Evolutionary conservation across 2,113 vertebrate genomes (phyloP).

Genomic region (Malurus alboscapulatus): DNA sequence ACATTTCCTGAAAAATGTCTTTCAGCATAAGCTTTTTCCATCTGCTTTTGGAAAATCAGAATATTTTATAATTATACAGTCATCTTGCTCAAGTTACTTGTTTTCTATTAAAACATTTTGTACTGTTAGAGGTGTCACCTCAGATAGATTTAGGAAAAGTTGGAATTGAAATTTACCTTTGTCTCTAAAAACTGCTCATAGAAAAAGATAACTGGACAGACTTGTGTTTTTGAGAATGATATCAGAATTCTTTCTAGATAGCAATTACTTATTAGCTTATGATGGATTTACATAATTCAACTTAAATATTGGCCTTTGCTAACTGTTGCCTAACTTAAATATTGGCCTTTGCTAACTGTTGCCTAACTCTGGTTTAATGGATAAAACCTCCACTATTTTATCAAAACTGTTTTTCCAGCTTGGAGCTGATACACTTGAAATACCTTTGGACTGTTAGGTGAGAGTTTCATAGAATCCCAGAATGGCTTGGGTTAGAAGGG

Average conservation of each 20-base stretch:
- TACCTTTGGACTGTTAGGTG: background rate
- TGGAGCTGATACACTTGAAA: background rate
- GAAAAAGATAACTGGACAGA: background rate
- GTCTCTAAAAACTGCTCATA: background rate
- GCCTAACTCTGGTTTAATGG: background rate
- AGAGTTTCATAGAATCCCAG: background rate
- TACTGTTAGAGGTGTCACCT: background rate
- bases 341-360: background rate
- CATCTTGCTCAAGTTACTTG: slow-evolving; percentile 6
- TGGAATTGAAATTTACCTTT: background rate
- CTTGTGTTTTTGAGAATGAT: background rate
- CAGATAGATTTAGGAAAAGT: background rate
- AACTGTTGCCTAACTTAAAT: background rate
- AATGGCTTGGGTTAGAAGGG: background rate
- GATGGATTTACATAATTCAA: background rate
- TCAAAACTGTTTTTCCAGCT: background rate
- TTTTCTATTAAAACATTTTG: slow-evolving; percentile 18
- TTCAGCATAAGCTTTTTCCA: slow-evolving; percentile 13
- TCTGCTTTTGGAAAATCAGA: slow-evolving; percentile 30
- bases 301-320: background rate
- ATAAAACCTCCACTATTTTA: background rate
- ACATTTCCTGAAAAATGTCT: slow-evolving; percentile 24
- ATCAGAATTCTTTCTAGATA: background rate
- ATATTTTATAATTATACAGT: background rate
- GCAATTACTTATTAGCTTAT: background rate